A percentile compares a stretch with the other conserved stretches of the same genome.
phyloP scores from a whole-genome alignment of 2,888 invertebrate species.

The Lepidochrysops patricia region DNA sequence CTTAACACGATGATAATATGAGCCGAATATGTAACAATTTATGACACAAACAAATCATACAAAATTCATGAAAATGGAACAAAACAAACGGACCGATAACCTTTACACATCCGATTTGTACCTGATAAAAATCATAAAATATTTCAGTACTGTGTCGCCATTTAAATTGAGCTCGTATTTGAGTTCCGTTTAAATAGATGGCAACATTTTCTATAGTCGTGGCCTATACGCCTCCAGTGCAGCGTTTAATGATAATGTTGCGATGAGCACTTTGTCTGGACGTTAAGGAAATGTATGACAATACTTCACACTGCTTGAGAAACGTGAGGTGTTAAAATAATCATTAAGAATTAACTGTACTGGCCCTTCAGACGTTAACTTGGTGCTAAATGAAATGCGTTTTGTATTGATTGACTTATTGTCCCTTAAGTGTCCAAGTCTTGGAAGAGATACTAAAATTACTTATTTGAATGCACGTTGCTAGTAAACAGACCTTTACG shows the following conservation, averaged over 20 bases:
- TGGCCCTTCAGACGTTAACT: background rate
- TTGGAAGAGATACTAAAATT: background rate
- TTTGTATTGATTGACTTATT: background rate
- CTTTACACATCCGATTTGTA: background rate
- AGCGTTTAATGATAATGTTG: background rate
- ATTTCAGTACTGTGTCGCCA: background rate
- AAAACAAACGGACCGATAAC: background rate
- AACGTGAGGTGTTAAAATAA: conserved; percentile 12
- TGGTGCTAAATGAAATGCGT: background rate
- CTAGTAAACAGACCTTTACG: background rate
- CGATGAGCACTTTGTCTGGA: background rate
- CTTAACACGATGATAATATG: too few relatives aligned
- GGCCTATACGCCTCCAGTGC: background rate
- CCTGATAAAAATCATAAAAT: background rate
- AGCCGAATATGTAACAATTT: background rate
- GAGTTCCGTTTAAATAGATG: background rate
- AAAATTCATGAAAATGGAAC: background rate
- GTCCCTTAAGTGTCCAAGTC: background rate
- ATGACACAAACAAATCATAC: background rate
- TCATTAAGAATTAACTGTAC: background rate
- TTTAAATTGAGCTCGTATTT: background rate
- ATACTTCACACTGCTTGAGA: background rate
- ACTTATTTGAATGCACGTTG: background rate
- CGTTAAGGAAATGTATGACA: conserved; percentile 1
- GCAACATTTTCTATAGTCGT: background rate